Conservation (phyloP, 2,797 vertebrate genomes). For the Delichon dasypus region DNA sequence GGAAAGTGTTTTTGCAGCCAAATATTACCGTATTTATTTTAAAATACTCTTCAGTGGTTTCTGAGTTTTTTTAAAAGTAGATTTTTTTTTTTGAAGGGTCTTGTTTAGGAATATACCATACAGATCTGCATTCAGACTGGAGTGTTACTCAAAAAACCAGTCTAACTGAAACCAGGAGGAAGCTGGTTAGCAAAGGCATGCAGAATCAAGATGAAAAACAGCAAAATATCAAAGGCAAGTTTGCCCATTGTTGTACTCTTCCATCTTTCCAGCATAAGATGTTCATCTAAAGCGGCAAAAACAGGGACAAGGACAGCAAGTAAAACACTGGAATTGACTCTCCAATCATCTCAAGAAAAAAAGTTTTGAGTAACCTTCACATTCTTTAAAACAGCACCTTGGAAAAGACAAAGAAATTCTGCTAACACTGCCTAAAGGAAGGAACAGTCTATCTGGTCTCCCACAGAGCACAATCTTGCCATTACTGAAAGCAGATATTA, state of each 20-base stretch:
- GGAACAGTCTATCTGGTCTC: background rate
- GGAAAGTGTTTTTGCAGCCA: background rate
- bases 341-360: background rate
- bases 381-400: background rate
- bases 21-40: background rate
- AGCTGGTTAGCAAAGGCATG: background rate
- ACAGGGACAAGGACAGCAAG: background rate
- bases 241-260: background rate
- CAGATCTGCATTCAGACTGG: background rate
- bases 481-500: background rate
- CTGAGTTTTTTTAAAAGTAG: background rate
- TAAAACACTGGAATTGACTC: background rate
- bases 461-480: background rate
- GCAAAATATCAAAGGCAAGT: background rate
- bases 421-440: background rate
- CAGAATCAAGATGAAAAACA: background rate
- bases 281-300: background rate
- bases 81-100: rapidly evolving
- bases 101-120: background rate
- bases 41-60: background rate
- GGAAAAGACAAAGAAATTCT: background rate
- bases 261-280: background rate
- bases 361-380: background rate
- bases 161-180: background rate
- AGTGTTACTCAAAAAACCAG: background rate